Base-by-base conservation (phyloP, 2,888 invertebrate genomes). In the Melipona beecheii region DNA sequence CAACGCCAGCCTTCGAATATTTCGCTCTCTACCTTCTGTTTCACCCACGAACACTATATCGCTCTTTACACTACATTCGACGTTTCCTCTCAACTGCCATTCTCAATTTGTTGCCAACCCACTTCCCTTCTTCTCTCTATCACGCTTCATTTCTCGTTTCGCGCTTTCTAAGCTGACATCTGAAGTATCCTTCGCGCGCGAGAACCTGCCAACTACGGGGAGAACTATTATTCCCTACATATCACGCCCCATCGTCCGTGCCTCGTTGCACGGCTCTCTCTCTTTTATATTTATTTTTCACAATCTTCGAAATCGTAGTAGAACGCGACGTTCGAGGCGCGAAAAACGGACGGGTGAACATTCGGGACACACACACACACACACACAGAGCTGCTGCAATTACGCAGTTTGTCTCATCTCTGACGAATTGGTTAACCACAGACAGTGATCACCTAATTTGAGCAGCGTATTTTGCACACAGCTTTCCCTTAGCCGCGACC, bases 21-120 rank as follows among this genome's bases (percentile, higher is more conserved):
- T 78, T 56, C 73, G 62, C 56, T 65, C 68, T 19, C 27, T 27
- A 21, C 31, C 24, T 54, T 54, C 68, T 73, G 73, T 69, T 50
- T 58, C 60, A n/a, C 27, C 21, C 17, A 52, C 43, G 58, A 78
- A 49, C 58, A n/a, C 70, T 72, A 73, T 78, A 68, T 78, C 81
- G 72, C 64, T 78, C 50, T 81, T 81, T 58, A 36, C 78, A 15
- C 78, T 62, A 78, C 73, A 70, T 81, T 78, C 69, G 73, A 74
- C 79, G 81, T 73, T 64, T 56, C 73, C 73, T 78, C 54, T 62
- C 62, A 70, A 79, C 69, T 56, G 73, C 73, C 81, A 58, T 73
- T 65, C 69, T 64, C 62, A 79, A 81, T 74, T 78, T 78, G 73
- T 69, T 78, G 60, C 73, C 56, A 64, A 69, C 50, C 56, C 78